Evolutionary conservation across 2,113 vertebrate species (phyloP), one percentile per base, ranked within the genome.

Genomic region (Toxotes jaculatrix): DNA sequence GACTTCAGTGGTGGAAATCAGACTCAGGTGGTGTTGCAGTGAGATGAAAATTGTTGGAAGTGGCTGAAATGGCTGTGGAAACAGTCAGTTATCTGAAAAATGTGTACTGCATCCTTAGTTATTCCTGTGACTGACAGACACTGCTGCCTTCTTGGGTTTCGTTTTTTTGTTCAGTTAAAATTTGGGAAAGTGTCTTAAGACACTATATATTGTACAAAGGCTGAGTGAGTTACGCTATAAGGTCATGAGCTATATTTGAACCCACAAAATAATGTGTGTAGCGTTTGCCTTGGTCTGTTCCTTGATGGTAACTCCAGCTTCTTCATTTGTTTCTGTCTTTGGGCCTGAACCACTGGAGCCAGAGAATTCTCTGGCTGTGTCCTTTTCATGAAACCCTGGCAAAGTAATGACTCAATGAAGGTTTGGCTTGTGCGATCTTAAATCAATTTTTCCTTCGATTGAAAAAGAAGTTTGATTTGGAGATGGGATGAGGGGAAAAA

Each of bases 391-490:
- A 76, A 82, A 67, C 77, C 82, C 53, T 84, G 82, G 85, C 74
- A 85, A 77, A 84, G 55, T 74, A 76, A 43, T 57, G 17, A 67
- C 72, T 87, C 74, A 38, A 81, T 69, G 73, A 88, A 74, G 63
- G 59, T 56, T 86, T 92, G 86, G 85, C 82, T 67, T 79, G 14
- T 77, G 74, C 56, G 49, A 75, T 80, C 66, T 77, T 80, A 81
- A 89, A 89, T 90, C 57, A 57, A 56, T 60, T 87, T 91, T 89
- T 86, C 83, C 88, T 86, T 84, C 42, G 75, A 85, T 88, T 88
- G 70, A 88, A 81, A 86, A 61, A 70, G 14, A 69, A 34, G 74
- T 90, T 90, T 83, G 57, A 88, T 89, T 82, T 90, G 85, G 79
- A 83, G 75, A 80, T 80, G 87, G 74, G 60, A 66, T 4, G 66